Conservation (phyloP, 2,888 invertebrate genomes). For the Automeris io region DNA sequence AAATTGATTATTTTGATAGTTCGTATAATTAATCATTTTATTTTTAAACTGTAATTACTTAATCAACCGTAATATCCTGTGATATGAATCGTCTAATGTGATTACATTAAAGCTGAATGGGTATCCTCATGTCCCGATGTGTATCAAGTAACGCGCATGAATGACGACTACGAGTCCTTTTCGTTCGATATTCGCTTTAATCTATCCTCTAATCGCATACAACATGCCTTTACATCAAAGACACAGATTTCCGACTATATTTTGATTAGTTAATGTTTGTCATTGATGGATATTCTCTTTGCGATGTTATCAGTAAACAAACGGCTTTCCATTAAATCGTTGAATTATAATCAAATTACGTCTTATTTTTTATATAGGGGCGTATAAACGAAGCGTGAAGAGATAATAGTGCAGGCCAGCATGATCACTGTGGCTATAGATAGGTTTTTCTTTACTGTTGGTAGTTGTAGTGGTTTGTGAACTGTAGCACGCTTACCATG, state of each 20-base stretch:
- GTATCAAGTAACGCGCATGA: constrained; percentile 37
- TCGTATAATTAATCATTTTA: too few relatives aligned
- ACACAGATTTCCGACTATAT: background rate
- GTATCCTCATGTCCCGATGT: constrained; percentile 26
- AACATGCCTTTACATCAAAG: constrained; percentile 17
- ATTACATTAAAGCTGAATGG: constrained; percentile 27
- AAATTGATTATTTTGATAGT: too few relatives aligned
- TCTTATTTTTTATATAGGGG: too few relatives aligned
- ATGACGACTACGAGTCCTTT: constrained; percentile 39
- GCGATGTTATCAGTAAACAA: background rate
- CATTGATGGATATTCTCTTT: background rate
- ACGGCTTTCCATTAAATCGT: too few relatives aligned
- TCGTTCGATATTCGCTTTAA: constrained; percentile 11
- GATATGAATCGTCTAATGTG: constrained; percentile 23
- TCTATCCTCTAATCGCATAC: constrained; percentile 35
- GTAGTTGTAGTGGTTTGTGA: too few relatives aligned
- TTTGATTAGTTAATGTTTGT: background rate
- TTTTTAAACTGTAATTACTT: background rate
- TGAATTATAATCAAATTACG: too few relatives aligned
- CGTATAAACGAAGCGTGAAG: too few relatives aligned
- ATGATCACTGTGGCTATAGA: too few relatives aligned
- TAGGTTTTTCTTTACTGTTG: too few relatives aligned
- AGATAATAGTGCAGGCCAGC: too few relatives aligned
- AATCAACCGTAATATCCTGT: constrained; percentile 19
- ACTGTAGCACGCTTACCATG: too few relatives aligned